Evolutionary conservation across 37 sponge, comb jelly and placozoan species (phyloP), one percentile per base, ranked within the genome.

Genomic region (Ianthella basta): DNA sequence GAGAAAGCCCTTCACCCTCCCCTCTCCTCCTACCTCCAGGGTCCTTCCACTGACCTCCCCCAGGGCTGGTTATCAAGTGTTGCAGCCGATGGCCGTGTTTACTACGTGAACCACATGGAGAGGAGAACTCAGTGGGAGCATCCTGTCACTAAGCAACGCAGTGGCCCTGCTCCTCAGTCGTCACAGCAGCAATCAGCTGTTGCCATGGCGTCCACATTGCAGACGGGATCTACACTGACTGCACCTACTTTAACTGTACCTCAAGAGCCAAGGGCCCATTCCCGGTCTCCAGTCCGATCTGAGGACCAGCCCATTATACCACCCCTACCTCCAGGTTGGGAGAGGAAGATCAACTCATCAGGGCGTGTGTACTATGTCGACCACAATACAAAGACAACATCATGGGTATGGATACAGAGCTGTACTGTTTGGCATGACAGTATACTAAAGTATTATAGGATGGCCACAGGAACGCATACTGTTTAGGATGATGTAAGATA

Each of bases 321-420:
- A 27, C 44, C 54, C 44, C 25, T 75, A 14, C 78, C 78, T 16
- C 78, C 78, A 23, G 93, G 96, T 15, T 95, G 93, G 93, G 93
- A 95, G 87, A 34, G 55, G 80, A 59, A 92, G 18, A 88, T 34
- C 30, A 68, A 60, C 57, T 83, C 54, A 61, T 83, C 87, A 36
- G 93, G 93, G 24, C 60, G 86, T 0, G 41, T n/a, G 8, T 95
- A 92, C 39, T 95, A 92, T 50, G 82, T 95, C 2, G 85, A 95
- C 79, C 96, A 95, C 82, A 87, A 60, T 67, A 92, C 79, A 19
- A 68, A 75, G 74, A 87, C 78, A 67, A 95, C 95, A 41, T 82
- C 85, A 10, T 95, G 95, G 95, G 87, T 75, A 21, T 13, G 78
- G 6, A 44, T 44, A 8, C 6, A 44, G 50, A 10, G 50, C 50